Evolutionary conservation across 2,888 invertebrate genomes (phyloP), one percentile per base, ranked within the genome.

Genomic region (Epiblema foenella): DNA sequence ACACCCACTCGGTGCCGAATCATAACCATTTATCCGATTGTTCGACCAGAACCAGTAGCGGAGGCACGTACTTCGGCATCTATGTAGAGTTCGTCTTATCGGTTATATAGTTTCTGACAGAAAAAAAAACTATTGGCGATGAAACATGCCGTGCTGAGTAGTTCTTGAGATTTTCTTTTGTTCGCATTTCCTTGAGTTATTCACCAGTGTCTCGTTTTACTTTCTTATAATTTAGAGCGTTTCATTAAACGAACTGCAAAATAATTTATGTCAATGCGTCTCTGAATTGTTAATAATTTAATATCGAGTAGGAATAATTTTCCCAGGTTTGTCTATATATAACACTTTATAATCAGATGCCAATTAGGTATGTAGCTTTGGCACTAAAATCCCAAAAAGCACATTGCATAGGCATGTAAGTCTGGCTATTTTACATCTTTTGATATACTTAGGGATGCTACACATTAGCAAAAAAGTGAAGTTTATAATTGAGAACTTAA

Each of bases 1-100:
- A 80, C 85, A 82, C 89, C 88, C 81, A 89, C 89, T 82, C 79
- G 74, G 73, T 77, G 52, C 59, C 59, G 59, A 70, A 70, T 56
- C 46, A 24, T 42, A 70, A 49, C 46, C 59, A 37, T 64, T 51
- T 85, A 83, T 84, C 81, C 81, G 81, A 86, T 86, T 85, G 80
- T 81, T 83, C 78, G 79, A 78, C 79, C 76, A 72, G 49, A 65
- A 39, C 42, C 15, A 46, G 46, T n/a, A 46, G 12, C 46, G 46
- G 12, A n/a, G 33, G 33, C 33, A 33, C 33, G 9, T 24, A 33
- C 33, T 1, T 33, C 33, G 46, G 46, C n/a, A n/a, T 7, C 1
- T 46, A 46, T n/a, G n/a, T 46, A 46, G 46, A n/a, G 46, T n/a
- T 46, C 46, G 46, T 1, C 42, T 15, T 5, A 12, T 42, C 7